Evolutionary conservation across 2,888 invertebrate species (phyloP).

Genomic region (Xiphydria camelus): DNA sequence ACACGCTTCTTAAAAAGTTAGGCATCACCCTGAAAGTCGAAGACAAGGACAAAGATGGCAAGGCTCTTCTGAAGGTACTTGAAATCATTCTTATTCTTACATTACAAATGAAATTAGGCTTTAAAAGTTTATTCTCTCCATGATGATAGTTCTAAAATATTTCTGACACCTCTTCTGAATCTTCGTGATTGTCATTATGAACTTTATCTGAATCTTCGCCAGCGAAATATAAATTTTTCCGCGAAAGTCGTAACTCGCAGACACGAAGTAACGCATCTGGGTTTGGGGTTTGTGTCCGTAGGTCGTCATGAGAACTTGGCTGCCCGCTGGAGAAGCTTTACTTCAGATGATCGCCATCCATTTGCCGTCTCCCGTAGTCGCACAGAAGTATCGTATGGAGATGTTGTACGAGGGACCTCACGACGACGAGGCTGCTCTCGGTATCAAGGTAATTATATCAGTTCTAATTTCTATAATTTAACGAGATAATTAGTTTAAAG

Average conservation of each 20-base stretch:
- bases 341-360: conserved; percentile 99
- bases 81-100: background rate
- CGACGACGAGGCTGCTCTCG: conserved; percentile 93
- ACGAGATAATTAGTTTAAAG: no score
- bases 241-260: no score
- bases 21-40: conserved; percentile 91
- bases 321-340: conserved; percentile 98
- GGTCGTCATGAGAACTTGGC: conserved; percentile 98
- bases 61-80: conserved; percentile 84
- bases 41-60: conserved; percentile 96
- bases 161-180: conserved; percentile 57
- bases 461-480: conserved; percentile 5
- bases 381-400: conserved; percentile 99
- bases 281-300: conserved; percentile 43
- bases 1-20: conserved; percentile 84
- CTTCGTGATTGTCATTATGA: conserved; percentile 39
- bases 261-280: no score
- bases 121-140: conserved; percentile 7
- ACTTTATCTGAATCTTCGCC: conserved; percentile 37
- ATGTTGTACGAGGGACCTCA: conserved; percentile 98
- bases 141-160: conserved; percentile 47
- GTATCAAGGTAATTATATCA: conserved; percentile 69
- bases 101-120: no score
- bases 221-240: no score
- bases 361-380: conserved; percentile 97